Conservation (phyloP, 2,888 invertebrate species). For the Eristalis arbustorum region DNA sequence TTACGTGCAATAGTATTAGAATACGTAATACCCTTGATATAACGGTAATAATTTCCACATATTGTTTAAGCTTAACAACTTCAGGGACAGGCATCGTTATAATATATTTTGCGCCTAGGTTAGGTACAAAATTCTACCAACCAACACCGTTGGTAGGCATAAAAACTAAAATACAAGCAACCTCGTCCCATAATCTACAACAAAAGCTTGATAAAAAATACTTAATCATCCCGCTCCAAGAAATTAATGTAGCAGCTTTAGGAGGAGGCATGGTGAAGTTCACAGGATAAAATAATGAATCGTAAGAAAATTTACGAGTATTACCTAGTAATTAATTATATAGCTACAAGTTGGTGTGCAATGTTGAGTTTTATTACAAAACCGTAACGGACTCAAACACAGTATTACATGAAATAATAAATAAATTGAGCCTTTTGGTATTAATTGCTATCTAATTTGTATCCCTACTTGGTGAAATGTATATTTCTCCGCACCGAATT, state of each 20-base stretch:
- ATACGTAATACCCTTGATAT: no score
- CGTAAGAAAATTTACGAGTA: slow-evolving; percentile 33
- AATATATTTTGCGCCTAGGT: no score
- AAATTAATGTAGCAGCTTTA: neutral
- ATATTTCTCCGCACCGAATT: neutral
- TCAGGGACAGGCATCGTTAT: no score
- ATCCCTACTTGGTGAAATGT: neutral
- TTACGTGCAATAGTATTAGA: no score
- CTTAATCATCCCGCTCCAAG: neutral
- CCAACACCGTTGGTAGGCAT: neutral
- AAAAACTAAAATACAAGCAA: neutral
- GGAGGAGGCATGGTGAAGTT: neutral
- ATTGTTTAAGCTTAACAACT: no score
- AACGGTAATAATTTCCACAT: no score
- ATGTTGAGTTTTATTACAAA: slow-evolving; percentile 33
- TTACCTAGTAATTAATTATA: slow-evolving; percentile 37
- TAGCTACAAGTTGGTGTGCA: slow-evolving; percentile 22
- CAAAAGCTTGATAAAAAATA: neutral
- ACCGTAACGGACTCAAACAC: neutral
- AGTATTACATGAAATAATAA: neutral
- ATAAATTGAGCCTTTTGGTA: slow-evolving; percentile 5
- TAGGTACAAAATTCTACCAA: neutral
- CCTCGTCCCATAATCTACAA: neutral
- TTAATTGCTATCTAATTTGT: slow-evolving; percentile 23
- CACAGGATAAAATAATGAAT: slow-evolving; percentile 2